These are phyloP conservation scores for Myioborus miniatus DNA, from an alignment of 2,797 vertebrate genomes.

Conservation along the genomic window DNA sequence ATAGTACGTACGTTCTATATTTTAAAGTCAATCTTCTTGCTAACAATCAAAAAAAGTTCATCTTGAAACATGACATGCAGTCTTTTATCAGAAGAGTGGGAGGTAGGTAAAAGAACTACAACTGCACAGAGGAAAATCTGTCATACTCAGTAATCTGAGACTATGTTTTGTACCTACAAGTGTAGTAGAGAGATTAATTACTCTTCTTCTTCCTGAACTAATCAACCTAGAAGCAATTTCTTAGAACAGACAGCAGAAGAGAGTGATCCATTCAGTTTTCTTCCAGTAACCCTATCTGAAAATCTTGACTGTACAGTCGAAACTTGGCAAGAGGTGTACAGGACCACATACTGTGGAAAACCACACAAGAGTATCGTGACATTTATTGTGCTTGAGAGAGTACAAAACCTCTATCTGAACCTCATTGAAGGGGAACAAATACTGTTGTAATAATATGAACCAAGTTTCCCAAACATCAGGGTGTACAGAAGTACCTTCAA, in stretches of 20 bases:
- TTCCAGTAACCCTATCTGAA: conserved; percentile 36
- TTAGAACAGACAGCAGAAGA: not conserved
- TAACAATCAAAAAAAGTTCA: not conserved
- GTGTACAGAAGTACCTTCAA: conserved; percentile 29
- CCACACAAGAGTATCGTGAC: conserved; percentile 64
- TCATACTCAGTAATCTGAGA: conserved; percentile 25
- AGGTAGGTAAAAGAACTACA: not conserved
- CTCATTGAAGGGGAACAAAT: conserved; percentile 52
- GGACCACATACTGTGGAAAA: conserved; percentile 65
- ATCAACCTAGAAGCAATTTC: conserved; percentile 17
- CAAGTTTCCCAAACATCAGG: conserved; percentile 50
- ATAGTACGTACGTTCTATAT: not conserved
- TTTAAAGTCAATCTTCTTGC: not conserved
- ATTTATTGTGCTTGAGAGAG: conserved; percentile 73
- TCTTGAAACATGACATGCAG: not conserved
- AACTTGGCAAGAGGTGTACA: conserved; percentile 66
- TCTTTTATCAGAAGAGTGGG: not conserved
- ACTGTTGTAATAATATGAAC: conserved; percentile 55
- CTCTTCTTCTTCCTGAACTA: conserved; percentile 2
- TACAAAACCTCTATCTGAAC: conserved; percentile 68
- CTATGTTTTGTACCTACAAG: not conserved
- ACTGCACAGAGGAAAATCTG: not conserved
- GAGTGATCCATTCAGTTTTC: conserved; percentile 28
- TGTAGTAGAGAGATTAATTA: conserved; percentile 17
- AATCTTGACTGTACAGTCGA: conserved; percentile 41